Conservation (phyloP, 2,797 vertebrate genomes). For the Onychomys leucogaster region DNA sequence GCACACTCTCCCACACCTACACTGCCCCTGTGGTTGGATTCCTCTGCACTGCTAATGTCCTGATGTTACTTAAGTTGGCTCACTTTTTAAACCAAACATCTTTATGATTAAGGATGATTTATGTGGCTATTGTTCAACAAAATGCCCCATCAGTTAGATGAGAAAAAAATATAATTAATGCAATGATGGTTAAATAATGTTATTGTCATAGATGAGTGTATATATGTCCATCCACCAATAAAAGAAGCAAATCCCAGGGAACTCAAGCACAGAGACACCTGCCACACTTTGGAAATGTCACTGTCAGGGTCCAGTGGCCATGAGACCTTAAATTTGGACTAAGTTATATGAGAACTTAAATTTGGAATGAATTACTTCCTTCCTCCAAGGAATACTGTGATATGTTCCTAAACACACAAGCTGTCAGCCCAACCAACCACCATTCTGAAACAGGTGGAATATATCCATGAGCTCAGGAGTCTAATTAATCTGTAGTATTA, state of each 20-base stretch:
- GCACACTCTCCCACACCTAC: fast-evolving
- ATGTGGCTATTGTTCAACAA: background rate
- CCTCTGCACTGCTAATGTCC: fast-evolving
- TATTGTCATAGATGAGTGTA: background rate
- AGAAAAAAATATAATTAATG: background rate
- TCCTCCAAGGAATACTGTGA: background rate
- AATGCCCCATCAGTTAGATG: background rate
- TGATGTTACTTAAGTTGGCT: background rate
- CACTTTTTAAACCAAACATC: background rate
- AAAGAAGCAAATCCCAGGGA: fast-evolving
- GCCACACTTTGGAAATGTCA: background rate
- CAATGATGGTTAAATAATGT: background rate
- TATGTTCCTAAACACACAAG: fast-evolving
- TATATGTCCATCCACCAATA: background rate
- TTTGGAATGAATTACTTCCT: background rate
- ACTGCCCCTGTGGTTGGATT: fast-evolving
- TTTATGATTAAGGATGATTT: background rate
- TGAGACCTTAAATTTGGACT: background rate
- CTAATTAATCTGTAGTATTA: background rate
- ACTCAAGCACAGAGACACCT: background rate
- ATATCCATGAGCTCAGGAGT: background rate
- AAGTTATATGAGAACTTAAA: fast-evolving
- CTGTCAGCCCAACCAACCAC: background rate
- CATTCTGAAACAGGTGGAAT: background rate
- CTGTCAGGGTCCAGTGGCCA: fast-evolving